Base-by-base conservation (phyloP, 1,140 invertebrate genomes). In the Atta cephalotes region DNA sequence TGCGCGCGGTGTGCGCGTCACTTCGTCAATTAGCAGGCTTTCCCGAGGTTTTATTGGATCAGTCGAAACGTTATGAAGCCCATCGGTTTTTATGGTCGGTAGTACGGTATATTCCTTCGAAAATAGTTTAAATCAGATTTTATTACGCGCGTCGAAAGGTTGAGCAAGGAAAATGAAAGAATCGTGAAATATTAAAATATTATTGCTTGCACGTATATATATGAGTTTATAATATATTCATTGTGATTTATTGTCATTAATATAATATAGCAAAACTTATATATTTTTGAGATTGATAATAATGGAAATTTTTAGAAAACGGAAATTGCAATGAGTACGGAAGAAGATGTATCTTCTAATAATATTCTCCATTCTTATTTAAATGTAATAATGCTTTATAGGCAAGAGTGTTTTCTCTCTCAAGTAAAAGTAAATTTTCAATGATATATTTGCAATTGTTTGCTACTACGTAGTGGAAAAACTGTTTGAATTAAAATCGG, bases 11-110 rank as follows among this genome's bases (percentile, higher is more conserved):
- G 62, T 76, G 70, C 39, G 28, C 53, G 56, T 84, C 80, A 76
- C 70, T 76, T 62, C 53, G 70, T 84, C 80, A 76, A 84, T 84
- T 82, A 25, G 18, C 25, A 60, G 49, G 65, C 68, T 82, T 74
- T 62, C 45, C 45, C 70, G 25, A 14, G 12, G 56, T 63, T 25
- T 25, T 84, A 76, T 84, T 74, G 80, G 56, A 84, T 84, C 70
- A 62, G 25, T 62, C 18, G 56, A 84, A 72, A 72, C 35, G 53
- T 35, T 5, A 28, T 45, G 35, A 76, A 74, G 68, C 56, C 1
- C 56, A 45, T 81, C 65, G 79, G 21, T 62, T 70, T 51, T 70
- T 51, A 81, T 5, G 65, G n/a, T 35, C 25, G 35, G 25, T 14
- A 14, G 6, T 62, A 25, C 28, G 68, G 28, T 31, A 74, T 74